Evolutionary conservation across 1,140 invertebrate genomes (phyloP), one percentile per base, ranked within the genome.

Genomic region (Babylonia areolata): DNA sequence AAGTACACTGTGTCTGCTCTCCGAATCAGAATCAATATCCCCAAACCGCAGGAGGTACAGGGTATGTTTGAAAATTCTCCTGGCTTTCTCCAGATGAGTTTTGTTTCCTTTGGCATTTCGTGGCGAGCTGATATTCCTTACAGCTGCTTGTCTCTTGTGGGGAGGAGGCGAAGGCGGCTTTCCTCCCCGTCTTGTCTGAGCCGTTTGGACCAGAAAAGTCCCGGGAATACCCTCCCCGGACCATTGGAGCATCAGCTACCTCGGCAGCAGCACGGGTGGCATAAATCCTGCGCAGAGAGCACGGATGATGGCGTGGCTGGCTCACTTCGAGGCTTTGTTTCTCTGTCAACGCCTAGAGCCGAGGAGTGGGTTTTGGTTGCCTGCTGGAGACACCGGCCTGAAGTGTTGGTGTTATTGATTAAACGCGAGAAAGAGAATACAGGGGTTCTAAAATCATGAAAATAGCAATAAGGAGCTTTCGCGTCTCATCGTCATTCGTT

Each of bases 21-120:
- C 28, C 5, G 0, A 51, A 51, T 64, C 58, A 23, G 46, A 51
- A 64, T 64, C 58, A 28, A 64, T 64, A 64, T 0, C 58, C 58
- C 17, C 58, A 12, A n/a, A 64, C 58, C 58, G 23, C 58, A 64
- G 5, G 28, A 64, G 5, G 58, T 64, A n/a, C 20, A 23, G 17
- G 6, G 58, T 64, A 28, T 64, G 58, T n/a, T 64, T 64, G 6
- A 35, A 11, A 35, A 1, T 15, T 35, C 31, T 73, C 12, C 31
- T 54, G 33, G 37, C 31, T 37, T 77, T 0, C 35, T n/a, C 75
- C 75, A 77, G 28, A 77, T 40, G 75, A 35, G 35, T 40, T 39
- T 77, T 77, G 5, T 77, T 37, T 77, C 75, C 37, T 77, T 77
- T 77, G 75, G 35, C 75, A 40, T 77, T 77, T 28, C 75, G 37